Evolutionary conservation across 2,888 invertebrate genomes (phyloP).

Genomic region (Chymomyza caudatula): DNA sequence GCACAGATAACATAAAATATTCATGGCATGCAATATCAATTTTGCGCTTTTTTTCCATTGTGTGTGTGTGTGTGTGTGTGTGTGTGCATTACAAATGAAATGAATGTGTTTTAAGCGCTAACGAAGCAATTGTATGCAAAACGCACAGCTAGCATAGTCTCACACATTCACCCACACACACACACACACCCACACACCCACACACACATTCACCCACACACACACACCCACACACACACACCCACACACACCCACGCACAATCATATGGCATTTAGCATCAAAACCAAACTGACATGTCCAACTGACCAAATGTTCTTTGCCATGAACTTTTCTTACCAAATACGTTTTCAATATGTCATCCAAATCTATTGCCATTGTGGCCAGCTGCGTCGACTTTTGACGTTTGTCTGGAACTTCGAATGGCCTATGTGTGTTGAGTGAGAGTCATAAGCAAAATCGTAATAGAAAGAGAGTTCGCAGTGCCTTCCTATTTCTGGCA

Average conservation of each 20-base stretch:
- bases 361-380: conserved; percentile 4
- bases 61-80: neutral
- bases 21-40: conserved; percentile 47
- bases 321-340: conserved; percentile 24
- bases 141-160: neutral
- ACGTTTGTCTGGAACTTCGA: neutral
- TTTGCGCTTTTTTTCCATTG: conserved; percentile 1
- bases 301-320: conserved; percentile 21
- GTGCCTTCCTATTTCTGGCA: too few species aligned
- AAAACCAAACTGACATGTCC: conserved; percentile 18
- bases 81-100: conserved; percentile 4
- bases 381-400: neutral
- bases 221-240: neutral
- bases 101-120: conserved; percentile 53
- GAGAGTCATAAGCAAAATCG: too few species aligned
- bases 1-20: conserved; percentile 36
- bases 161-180: neutral
- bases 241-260: conserved; percentile 2
- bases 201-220: neutral
- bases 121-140: conserved; percentile 61
- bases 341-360: conserved; percentile 42
- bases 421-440: neutral
- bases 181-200: neutral
- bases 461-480: too few species aligned
- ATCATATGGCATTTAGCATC: conserved; percentile 3